Conservation (phyloP, 2,797 vertebrate species). For the Gobio occitaniae region DNA sequence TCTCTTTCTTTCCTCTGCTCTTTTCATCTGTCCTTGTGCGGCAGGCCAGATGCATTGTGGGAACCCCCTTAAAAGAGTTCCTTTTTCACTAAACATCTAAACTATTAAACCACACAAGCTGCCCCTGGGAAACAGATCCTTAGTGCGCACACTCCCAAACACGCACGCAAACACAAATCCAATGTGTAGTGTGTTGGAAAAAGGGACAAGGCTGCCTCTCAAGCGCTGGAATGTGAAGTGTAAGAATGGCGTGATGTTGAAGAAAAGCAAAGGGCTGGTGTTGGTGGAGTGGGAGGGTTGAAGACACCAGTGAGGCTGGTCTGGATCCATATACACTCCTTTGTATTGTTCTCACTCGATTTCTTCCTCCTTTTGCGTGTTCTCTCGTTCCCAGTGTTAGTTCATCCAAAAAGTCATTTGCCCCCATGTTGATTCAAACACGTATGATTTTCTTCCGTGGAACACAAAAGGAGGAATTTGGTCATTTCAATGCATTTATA, state of each 20-base stretch:
- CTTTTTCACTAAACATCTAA: constrained; percentile 3
- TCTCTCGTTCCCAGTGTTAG: neutral
- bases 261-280: constrained; percentile 22
- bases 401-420: constrained; percentile 1
- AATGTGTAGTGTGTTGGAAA: constrained; percentile 1
- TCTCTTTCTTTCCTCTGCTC: neutral
- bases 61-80: constrained; percentile 8
- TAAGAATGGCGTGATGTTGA: constrained; percentile 34
- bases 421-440: constrained; percentile 6
- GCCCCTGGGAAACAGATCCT: neutral
- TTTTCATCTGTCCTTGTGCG: neutral
- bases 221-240: constrained; percentile 30
- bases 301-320: constrained; percentile 35
- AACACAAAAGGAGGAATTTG: neutral
- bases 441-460: neutral
- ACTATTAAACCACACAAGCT: constrained; percentile 19
- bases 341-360: constrained; percentile 33
- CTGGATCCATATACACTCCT: constrained; percentile 27
- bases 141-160: neutral
- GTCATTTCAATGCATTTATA: neutral
- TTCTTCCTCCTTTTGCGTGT: constrained; percentile 17
- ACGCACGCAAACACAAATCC: neutral
- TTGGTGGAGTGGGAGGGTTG: constrained; percentile 24
- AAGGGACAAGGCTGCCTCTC: constrained; percentile 10
- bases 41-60: constrained; percentile 24